Base-by-base conservation (phyloP, 2,113 vertebrate species). In the Scopus umbretta region DNA sequence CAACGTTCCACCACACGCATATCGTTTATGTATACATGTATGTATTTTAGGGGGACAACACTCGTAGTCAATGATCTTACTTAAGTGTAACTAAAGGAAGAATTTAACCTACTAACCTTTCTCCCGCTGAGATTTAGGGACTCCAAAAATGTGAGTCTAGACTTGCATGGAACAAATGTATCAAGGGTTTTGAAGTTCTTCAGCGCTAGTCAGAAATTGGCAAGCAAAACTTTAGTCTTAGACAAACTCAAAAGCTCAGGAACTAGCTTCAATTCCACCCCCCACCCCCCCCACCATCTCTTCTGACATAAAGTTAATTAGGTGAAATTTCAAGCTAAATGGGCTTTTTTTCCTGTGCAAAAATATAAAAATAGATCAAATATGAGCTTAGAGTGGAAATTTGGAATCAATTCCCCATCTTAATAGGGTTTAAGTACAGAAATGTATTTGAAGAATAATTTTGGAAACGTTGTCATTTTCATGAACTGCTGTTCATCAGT, bases 351-450 rank as follows among this genome's bases (percentile, higher is more conserved):
- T 38, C 47, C 30, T 52, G n/a, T 86, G 55, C 56, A 93, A 96
- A 95, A 88, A 81, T 79, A 72, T 36, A 92, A 90, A 96, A 95
- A 86, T 95, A 96, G 88, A 78, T 92, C 45, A 84, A 95, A 84
- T 93, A 47, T 71, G 52, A 88, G 40, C 66, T 84, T 94, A 65
- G 47, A 87, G 83, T 87, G 38, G 70, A 94, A 92, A 86, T 71
- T 90, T 90, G 63, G 68, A 96, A 74, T 91, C 56, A 59, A n/a
- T 89, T 91, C n/a, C 19, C 59, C 43, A 80, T 86, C n/a, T 88
- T 93, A 90, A 84, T 90, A 96, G 76, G 25, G 36, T 74, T 68
- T 92, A 92, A 94, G 30, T 89, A 75, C 36, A 55, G 66, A 76
- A 86, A 88, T 45, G 30, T 40, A 81, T 93, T 79, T 96, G 75